Evolutionary conservation across 2,797 vertebrate species (phyloP).

Genomic region (Sebastes hubbsi): DNA sequence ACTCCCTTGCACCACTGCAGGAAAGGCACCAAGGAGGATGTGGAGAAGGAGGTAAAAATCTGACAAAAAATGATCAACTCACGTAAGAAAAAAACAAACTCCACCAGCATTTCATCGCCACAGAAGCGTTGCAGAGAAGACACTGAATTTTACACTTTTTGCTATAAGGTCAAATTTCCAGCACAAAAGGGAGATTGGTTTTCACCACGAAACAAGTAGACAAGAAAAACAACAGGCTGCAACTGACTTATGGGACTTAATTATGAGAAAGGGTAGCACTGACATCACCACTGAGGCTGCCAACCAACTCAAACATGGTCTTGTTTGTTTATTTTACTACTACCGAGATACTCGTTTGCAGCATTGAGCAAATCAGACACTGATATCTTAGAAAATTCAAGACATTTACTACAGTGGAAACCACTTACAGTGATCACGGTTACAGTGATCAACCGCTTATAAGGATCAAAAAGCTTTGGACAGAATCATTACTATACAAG

Average conservation of each 20-base stretch:
- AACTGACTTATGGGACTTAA: background rate
- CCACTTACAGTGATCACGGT: no score
- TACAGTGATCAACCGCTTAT: no score
- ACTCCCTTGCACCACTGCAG: slow-evolving; percentile 85
- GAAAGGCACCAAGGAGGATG: slow-evolving; percentile 94
- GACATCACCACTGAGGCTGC: background rate
- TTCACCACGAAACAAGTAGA: background rate
- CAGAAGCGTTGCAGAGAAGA: background rate
- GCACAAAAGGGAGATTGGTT: background rate
- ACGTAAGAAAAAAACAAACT: no score
- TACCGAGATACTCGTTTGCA: background rate
- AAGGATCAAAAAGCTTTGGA: no score
- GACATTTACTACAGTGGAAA: no score
- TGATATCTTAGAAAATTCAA: background rate
- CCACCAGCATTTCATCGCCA: background rate
- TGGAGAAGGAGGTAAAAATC: slow-evolving; percentile 90
- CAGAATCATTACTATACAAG: no score
- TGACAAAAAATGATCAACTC: background rate
- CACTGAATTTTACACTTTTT: background rate
- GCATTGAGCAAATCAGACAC: background rate
- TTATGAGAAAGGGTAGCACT: background rate
- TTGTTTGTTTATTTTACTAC: background rate
- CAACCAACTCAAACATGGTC: background rate
- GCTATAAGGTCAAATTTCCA: background rate
- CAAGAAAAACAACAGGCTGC: background rate